These are phyloP conservation scores for Diplosoma virens DNA, from an alignment of 23 tunicate species.

Conservation along the genomic window DNA sequence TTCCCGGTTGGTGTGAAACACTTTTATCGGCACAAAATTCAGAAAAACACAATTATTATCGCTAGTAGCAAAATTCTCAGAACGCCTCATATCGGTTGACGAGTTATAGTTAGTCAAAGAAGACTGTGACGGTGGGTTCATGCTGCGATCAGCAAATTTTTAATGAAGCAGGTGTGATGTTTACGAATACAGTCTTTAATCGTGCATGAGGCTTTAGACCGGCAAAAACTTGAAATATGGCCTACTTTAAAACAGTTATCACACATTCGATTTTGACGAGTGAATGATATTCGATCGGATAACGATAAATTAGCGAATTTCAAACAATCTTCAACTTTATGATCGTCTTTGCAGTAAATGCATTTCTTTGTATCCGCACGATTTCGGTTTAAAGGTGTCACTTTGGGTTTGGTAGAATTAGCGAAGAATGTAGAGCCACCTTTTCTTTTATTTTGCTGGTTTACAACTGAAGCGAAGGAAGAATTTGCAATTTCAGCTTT, in stretches of 20 bases:
- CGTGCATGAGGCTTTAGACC: background rate
- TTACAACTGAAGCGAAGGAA: too few species aligned
- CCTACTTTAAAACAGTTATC: background rate
- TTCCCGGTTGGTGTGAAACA: background rate
- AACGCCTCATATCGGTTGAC: background rate
- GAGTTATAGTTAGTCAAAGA: too few species aligned
- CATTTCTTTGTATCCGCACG: too few species aligned
- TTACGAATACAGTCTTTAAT: background rate
- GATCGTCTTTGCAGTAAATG: background rate
- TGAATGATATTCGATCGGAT: background rate
- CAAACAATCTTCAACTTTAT: background rate
- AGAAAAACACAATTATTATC: background rate
- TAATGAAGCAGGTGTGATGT: background rate
- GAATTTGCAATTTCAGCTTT: too few species aligned
- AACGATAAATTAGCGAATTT: background rate
- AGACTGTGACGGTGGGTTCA: too few species aligned
- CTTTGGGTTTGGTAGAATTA: too few species aligned
- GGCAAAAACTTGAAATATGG: background rate
- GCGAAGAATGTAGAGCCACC: too few species aligned
- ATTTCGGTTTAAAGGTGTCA: too few species aligned
- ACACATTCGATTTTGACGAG: background rate
- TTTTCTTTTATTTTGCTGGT: too few species aligned
- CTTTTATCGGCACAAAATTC: slow-evolving; percentile 7
- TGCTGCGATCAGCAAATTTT: background rate
- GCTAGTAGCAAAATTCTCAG: background rate